These are phyloP conservation scores for Hepsetus odoe DNA, from an alignment of 2,113 vertebrate species.

Conservation along the genomic window DNA sequence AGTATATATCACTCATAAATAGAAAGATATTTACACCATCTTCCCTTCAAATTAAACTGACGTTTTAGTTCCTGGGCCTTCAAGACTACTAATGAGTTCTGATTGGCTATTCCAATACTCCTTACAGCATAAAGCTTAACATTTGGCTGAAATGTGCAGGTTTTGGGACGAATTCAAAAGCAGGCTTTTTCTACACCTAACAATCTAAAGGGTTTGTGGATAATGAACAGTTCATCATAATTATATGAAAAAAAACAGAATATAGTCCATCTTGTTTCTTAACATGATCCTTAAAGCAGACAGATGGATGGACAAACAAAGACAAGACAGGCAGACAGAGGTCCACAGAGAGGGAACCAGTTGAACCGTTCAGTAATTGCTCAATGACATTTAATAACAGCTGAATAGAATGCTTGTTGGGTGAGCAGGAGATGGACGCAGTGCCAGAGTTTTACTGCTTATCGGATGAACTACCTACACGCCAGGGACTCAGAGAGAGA, in stretches of 20 bases:
- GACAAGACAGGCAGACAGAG: not conserved
- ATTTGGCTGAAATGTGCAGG: too few relatives aligned
- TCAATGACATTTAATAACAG: conserved; percentile 36
- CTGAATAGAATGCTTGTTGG: conserved; percentile 14
- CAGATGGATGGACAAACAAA: not conserved
- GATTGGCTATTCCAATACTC: too few relatives aligned
- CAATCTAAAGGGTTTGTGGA: too few relatives aligned
- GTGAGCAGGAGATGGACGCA: conserved; percentile 29
- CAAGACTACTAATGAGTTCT: too few relatives aligned
- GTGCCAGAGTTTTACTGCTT: conserved; percentile 47
- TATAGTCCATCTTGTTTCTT: not conserved
- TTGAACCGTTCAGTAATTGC: conserved; percentile 23
- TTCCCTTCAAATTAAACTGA: too few relatives aligned
- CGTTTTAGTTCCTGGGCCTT: too few relatives aligned
- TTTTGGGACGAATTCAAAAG: too few relatives aligned
- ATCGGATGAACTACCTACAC: conserved; percentile 29
- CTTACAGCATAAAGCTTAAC: too few relatives aligned
- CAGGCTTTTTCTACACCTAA: too few relatives aligned
- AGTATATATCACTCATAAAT: not conserved
- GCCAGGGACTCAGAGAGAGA: not conserved
- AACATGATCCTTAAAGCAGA: not conserved
- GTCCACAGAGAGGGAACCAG: not conserved
- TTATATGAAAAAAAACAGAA: too few relatives aligned
- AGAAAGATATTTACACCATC: too few relatives aligned
- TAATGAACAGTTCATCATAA: too few relatives aligned